These are phyloP conservation scores for Pristis pectinata DNA, from an alignment of 2,797 vertebrate genomes.

Conservation along the genomic window DNA sequence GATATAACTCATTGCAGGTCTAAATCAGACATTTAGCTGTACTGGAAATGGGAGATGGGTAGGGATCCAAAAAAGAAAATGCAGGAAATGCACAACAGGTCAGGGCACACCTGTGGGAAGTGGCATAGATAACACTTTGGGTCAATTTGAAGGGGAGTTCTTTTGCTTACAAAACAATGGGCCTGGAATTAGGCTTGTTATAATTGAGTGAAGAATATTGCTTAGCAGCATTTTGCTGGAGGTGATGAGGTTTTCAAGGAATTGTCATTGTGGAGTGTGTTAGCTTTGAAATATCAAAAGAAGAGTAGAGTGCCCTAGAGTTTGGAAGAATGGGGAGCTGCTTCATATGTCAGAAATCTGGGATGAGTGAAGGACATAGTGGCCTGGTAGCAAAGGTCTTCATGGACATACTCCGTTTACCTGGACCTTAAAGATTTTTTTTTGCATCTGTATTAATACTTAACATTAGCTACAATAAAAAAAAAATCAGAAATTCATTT, in stretches of 20 bases:
- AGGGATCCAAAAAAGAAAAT: not conserved
- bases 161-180: not conserved
- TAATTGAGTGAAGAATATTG: not conserved
- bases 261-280: not conserved
- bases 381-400: not conserved
- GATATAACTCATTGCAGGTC: not conserved
- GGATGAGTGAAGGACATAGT: not conserved
- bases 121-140: too few relatives aligned
- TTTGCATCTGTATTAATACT: too few relatives aligned
- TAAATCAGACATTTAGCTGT: not conserved
- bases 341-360: not conserved
- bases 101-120: too few relatives aligned
- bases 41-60: not conserved
- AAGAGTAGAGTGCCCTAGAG: not conserved
- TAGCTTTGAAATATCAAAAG: not conserved
- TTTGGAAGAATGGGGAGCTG: not conserved
- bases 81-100: too few relatives aligned
- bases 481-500: not conserved
- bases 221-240: not conserved
- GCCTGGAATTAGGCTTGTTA: not conserved
- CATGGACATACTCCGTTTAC: not conserved
- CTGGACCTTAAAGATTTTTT: not conserved
- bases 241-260: not conserved
- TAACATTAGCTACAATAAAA: conserved; percentile 13
- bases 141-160: not conserved